Percentiles rank a stretch among this genome's conserved stretches.
Conservation (phyloP, 1,140 invertebrate species). For the Vollenhovia emeryi region DNA sequence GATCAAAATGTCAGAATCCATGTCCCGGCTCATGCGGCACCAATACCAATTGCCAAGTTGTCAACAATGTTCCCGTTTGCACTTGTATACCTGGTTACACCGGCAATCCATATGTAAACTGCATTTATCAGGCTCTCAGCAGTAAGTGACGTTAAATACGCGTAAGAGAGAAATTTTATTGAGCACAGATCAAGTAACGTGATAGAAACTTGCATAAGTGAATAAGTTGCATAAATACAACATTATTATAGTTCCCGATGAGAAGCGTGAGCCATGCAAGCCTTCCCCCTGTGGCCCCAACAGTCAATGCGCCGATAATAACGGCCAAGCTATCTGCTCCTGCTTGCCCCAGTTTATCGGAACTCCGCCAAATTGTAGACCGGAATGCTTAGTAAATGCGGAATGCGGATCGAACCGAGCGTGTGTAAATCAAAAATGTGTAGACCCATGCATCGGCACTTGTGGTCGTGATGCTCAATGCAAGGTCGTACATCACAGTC, state of each 20-base stretch:
- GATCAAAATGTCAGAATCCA: constrained; percentile 91
- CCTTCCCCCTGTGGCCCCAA: constrained; percentile 92
- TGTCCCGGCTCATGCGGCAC: constrained; percentile 91
- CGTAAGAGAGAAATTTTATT: neutral
- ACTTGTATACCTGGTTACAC: constrained; percentile 90
- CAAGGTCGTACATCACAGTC: constrained; percentile 87
- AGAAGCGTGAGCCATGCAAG: constrained; percentile 87
- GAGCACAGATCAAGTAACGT: neutral
- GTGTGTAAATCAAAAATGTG: constrained; percentile 92
- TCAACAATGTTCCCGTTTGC: constrained; percentile 91
- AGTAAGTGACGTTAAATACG: constrained; percentile 73
- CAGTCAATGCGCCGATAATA: constrained; percentile 88
- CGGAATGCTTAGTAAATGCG: constrained; percentile 91
- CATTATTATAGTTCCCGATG: constrained; percentile 48
- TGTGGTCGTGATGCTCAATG: constrained; percentile 92
- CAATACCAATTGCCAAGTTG: constrained; percentile 91
- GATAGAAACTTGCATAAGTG: neutral
- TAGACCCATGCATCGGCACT: constrained; percentile 91
- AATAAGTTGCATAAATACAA: neutral
- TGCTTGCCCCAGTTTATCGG: constrained; percentile 90
- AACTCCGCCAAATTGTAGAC: constrained; percentile 90
- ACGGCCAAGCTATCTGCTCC: constrained; percentile 90
- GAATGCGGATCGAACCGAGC: constrained; percentile 90
- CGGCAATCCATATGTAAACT: constrained; percentile 91
- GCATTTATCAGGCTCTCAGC: constrained; percentile 83